Percentiles rank a stretch among this genome's conserved stretches.
phyloP scores from a whole-genome alignment of 2,113 vertebrate species.

The Podarcis cretensis region DNA sequence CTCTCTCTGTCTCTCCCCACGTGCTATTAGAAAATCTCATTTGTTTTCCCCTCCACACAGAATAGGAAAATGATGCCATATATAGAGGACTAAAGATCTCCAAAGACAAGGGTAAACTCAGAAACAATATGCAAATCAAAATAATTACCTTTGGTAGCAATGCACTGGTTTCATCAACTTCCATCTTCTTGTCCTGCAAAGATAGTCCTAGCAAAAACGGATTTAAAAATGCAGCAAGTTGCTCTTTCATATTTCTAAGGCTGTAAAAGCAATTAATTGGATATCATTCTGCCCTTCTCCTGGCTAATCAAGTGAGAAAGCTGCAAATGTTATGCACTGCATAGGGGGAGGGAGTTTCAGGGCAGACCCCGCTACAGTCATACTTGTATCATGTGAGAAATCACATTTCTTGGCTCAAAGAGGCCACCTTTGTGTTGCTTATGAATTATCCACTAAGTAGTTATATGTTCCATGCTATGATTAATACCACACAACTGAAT shows the following conservation, averaged over 20 bases:
- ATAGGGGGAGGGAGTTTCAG: not conserved
- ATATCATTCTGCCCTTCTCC: not conserved
- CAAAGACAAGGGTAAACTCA: not conserved
- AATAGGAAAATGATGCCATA: not conserved
- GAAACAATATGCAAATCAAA: not conserved
- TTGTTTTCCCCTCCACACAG: not conserved
- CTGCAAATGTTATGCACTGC: not conserved
- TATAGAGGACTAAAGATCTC: not conserved
- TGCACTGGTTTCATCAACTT: slow-evolving; percentile 74
- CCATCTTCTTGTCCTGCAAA: slow-evolving; percentile 30
- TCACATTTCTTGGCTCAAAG: slow-evolving; percentile 54
- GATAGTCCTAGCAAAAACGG: not conserved
- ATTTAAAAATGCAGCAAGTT: not conserved
- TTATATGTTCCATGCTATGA: not conserved
- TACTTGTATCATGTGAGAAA: slow-evolving; percentile 56
- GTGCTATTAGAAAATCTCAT: not conserved
- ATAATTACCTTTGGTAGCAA: slow-evolving; percentile 85
- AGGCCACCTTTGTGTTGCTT: not conserved
- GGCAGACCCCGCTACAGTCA: slow-evolving; percentile 12
- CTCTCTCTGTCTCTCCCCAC: no score
- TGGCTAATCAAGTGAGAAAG: not conserved
- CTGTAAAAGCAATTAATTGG: not conserved
- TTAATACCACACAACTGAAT: not conserved
- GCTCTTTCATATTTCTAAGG: not conserved
- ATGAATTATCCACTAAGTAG: not conserved